Evolutionary conservation across 2,888 invertebrate genomes (phyloP).

Genomic region (Anodontia alba): DNA sequence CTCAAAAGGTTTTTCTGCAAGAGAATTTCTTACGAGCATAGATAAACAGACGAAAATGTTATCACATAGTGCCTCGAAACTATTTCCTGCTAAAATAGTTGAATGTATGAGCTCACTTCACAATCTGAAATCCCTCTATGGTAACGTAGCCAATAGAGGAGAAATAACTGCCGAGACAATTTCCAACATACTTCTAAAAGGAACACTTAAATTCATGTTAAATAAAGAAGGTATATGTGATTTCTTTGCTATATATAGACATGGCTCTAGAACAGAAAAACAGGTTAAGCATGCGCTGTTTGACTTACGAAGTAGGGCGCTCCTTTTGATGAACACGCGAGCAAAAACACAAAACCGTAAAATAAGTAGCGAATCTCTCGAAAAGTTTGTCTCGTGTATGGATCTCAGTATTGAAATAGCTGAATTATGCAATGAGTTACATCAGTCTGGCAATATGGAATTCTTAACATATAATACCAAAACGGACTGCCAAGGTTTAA

Average conservation of each 20-base stretch:
- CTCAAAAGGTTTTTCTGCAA: not conserved
- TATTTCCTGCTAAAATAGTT: slow-evolving; percentile 50
- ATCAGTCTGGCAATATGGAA: slow-evolving; percentile 35
- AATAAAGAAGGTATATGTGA: slow-evolving; percentile 20
- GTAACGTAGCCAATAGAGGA: slow-evolving; percentile 66
- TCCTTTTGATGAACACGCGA: slow-evolving; percentile 58
- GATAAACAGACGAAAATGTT: slow-evolving; percentile 32
- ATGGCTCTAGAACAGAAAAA: slow-evolving; percentile 31
- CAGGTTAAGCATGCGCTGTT: slow-evolving; percentile 33
- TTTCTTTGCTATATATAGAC: slow-evolving; percentile 39
- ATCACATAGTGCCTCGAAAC: slow-evolving; percentile 20
- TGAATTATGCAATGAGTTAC: slow-evolving; percentile 6
- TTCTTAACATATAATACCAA: slow-evolving; percentile 1
- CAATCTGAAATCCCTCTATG: slow-evolving; percentile 61
- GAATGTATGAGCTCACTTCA: slow-evolving; percentile 61
- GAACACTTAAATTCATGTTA: slow-evolving; percentile 50
- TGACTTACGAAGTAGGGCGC: slow-evolving; percentile 65
- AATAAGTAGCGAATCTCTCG: slow-evolving; percentile 10
- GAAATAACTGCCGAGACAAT: slow-evolving; percentile 65
- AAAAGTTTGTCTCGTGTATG: slow-evolving; percentile 25
- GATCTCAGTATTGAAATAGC: slow-evolving; percentile 38
- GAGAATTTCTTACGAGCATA: not conserved
- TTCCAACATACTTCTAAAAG: slow-evolving; percentile 48
- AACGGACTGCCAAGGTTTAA: not conserved
- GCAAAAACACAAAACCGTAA: slow-evolving; percentile 18